Percentiles rank a stretch among this genome's conserved stretches.
Evolutionary conservation across 2,797 vertebrate genomes (phyloP).

Genomic region (Trachurus trachurus): DNA sequence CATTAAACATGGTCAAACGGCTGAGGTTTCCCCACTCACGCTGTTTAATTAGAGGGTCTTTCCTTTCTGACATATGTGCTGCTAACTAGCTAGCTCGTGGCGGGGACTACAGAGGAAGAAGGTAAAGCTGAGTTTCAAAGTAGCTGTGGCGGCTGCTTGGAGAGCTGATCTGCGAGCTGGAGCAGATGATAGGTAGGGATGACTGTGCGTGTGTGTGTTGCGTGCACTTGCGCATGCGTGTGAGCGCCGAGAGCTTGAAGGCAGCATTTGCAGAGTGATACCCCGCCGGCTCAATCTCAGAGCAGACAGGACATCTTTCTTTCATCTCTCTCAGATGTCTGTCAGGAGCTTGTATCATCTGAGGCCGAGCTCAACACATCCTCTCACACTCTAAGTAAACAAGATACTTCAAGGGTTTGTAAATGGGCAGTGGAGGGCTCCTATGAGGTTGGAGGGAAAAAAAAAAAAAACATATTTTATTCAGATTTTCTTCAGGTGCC

Average conservation of each 20-base stretch:
- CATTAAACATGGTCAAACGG: slow-evolving; percentile 20
- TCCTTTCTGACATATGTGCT: slow-evolving; percentile 20
- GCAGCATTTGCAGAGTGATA: slow-evolving; percentile 26
- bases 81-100: slow-evolving; percentile 25
- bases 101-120: slow-evolving; percentile 1
- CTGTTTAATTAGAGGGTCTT: slow-evolving; percentile 35
- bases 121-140: slow-evolving; percentile 4
- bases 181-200: slow-evolving; percentile 13
- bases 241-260: slow-evolving; percentile 18
- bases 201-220: not conserved
- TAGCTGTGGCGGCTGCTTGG: not conserved
- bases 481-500: slow-evolving; percentile 48
- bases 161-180: slow-evolving; percentile 7
- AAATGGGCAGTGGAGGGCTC: slow-evolving; percentile 54
- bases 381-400: slow-evolving; percentile 58
- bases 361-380: slow-evolving; percentile 52
- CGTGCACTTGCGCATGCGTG: not conserved
- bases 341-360: slow-evolving; percentile 71
- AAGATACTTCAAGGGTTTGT: slow-evolving; percentile 53
- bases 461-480: slow-evolving; percentile 43
- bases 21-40: slow-evolving; percentile 26
- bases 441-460: slow-evolving; percentile 15
- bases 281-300: slow-evolving; percentile 46
- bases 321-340: slow-evolving; percentile 80
- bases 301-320: slow-evolving; percentile 57